phyloP scores from a whole-genome alignment of 92 coral and sea anemone species.

The Isaurus tuberculatus region DNA sequence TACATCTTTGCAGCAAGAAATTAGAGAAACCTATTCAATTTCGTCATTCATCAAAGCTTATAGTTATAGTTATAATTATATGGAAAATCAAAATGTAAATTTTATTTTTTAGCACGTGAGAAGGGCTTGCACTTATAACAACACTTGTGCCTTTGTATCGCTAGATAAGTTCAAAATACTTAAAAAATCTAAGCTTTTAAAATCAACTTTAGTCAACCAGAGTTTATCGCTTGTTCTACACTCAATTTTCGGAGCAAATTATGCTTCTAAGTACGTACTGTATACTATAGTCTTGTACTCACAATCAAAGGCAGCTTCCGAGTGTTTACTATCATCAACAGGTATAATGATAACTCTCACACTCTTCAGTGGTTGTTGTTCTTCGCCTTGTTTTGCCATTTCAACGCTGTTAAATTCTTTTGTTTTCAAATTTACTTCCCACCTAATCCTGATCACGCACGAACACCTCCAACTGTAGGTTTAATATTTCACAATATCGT shows the following conservation, averaged over 20 bases:
- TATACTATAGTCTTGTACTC: not conserved
- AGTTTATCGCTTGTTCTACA: too few relatives aligned
- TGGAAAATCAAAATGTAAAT: too few relatives aligned
- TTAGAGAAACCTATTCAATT: too few relatives aligned
- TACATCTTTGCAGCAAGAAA: too few relatives aligned
- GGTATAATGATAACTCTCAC: slow-evolving; percentile 16
- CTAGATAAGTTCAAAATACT: too few relatives aligned
- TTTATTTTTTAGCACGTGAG: too few relatives aligned
- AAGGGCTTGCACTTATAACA: too few relatives aligned
- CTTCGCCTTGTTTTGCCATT: slow-evolving; percentile 9
- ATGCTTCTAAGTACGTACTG: not conserved
- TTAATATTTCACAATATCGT: not conserved
- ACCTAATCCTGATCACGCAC: not conserved
- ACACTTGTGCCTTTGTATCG: too few relatives aligned
- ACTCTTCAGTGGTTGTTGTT: not conserved
- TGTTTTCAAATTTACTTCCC: not conserved
- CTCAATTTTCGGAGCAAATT: not conserved
- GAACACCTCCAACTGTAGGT: not conserved
- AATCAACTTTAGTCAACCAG: too few relatives aligned
- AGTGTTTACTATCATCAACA: slow-evolving; percentile 27
- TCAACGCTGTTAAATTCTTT: not conserved
- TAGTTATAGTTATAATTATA: too few relatives aligned
- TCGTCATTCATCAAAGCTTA: too few relatives aligned
- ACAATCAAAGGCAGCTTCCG: slow-evolving; percentile 44
- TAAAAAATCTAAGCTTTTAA: too few relatives aligned